Percentiles rank a stretch among this genome's conserved stretches.
These are phyloP conservation scores for Martes martes DNA, from an alignment of 2,113 vertebrate species.

Conservation along the genomic window DNA sequence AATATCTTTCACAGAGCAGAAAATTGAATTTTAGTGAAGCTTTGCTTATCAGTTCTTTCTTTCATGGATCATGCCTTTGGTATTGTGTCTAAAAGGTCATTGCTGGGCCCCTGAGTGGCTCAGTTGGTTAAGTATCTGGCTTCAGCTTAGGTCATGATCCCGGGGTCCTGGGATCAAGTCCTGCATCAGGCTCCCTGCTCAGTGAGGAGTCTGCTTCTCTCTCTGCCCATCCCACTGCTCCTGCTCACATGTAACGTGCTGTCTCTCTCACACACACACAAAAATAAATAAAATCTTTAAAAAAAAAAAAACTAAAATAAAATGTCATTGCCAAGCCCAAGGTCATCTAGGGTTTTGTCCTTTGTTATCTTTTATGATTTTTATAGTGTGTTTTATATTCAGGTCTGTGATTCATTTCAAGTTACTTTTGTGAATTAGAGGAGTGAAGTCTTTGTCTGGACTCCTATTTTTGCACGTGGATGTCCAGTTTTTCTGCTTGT, in stretches of 20 bases:
- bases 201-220: not conserved
- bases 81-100: not conserved
- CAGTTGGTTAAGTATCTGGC: not conserved
- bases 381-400: not conserved
- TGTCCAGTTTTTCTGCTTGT: not conserved
- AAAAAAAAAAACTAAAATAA: not conserved
- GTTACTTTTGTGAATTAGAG: not conserved
- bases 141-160: not conserved
- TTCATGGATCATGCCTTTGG: not conserved
- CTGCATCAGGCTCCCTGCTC: not conserved
- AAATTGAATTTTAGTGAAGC: not conserved
- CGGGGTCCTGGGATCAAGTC: not conserved
- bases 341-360: not conserved
- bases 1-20: not conserved
- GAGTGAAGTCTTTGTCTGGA: not conserved
- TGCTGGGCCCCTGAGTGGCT: not conserved
- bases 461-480: not conserved
- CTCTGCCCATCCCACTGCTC: not conserved
- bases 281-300: not conserved
- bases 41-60: not conserved
- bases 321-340: not conserved
- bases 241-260: accelerated
- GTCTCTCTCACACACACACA: not conserved
- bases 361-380: not conserved
- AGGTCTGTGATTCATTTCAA: not conserved